Base-by-base conservation (phyloP, 1,140 invertebrate genomes). In the Bombus terrestris region DNA sequence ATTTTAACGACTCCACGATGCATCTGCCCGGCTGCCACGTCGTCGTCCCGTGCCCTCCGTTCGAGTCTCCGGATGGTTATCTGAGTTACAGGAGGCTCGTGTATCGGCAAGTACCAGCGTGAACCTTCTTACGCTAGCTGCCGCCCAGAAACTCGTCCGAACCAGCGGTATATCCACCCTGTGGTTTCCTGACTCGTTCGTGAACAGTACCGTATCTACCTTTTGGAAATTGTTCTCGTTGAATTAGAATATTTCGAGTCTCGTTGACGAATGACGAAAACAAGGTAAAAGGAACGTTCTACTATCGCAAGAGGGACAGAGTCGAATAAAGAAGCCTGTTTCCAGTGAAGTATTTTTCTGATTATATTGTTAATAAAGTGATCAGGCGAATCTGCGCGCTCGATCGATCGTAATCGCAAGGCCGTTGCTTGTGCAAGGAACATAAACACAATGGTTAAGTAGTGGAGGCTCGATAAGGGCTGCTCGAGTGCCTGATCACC, bases 1-100 rank as follows among this genome's bases (percentile, higher is more conserved):
- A 47, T 78, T 77, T 77, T 78, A 62, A 85, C 72, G 76, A 87
- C 83, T 75, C 73, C 39, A 81, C 41, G 75, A 81, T 73, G 83
- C 82, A 47, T 71, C 66, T 69, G 6, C 57, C 69, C 28, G 69
- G 78, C 32, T 62, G 59, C 78, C 76, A 57, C 59, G 75, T 28
- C 41, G 57, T 43, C 64, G 72, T 78, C 47, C 59, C 75, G 53
- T 77, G 69, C 75, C 37, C 71, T 28, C 35, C 47, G 32, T 79
- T 78, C 71, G 37, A 59, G 37, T 28, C 68, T 41, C 74, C 73
- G 15, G 37, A 66, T 22, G n/a, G 28, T 41, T 39, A 22, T 22
- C 35, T 12, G 41, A 47, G 39, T 37, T 57, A 47, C 66, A 53
- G 35, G 37, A 88, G 62, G 35, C 43, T 72, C 28, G 68, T 59